phyloP scores from a whole-genome alignment of 1,140 invertebrate species.

The Akabosia matsudoensis region DNA sequence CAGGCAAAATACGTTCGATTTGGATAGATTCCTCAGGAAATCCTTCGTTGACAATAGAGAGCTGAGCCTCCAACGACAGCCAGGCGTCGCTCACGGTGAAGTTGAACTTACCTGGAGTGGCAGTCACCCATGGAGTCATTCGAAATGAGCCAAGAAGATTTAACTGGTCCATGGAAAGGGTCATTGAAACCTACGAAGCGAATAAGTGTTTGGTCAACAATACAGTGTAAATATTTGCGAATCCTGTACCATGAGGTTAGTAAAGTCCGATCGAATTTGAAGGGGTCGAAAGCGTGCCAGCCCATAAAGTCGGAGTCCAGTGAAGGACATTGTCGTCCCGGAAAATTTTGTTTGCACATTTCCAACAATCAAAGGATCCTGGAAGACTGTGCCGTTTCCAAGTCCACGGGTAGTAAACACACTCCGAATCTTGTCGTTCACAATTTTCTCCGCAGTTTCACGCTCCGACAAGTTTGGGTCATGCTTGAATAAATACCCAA shows the following conservation, averaged over 20 bases:
- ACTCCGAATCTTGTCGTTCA: neutral
- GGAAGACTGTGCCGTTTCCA: neutral
- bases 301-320: neutral
- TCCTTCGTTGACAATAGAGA: neutral
- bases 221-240: neutral
- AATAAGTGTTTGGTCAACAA: neutral
- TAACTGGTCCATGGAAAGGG: neutral
- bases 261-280: neutral
- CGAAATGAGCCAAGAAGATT: neutral
- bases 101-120: neutral
- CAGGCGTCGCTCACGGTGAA: neutral
- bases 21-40: neutral
- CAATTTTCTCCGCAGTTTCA: neutral
- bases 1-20: neutral
- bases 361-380: neutral
- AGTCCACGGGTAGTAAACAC: neutral
- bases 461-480: neutral
- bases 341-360: conserved; percentile 6
- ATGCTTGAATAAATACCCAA: conserved; percentile 14
- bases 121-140: conserved; percentile 5
- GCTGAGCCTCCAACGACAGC: neutral
- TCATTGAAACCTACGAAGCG: neutral
- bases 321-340: conserved; percentile 1
- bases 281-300: neutral
- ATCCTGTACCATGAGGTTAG: neutral